phyloP scores from a whole-genome alignment of 1,140 invertebrate species.

The Drosophila azteca region DNA sequence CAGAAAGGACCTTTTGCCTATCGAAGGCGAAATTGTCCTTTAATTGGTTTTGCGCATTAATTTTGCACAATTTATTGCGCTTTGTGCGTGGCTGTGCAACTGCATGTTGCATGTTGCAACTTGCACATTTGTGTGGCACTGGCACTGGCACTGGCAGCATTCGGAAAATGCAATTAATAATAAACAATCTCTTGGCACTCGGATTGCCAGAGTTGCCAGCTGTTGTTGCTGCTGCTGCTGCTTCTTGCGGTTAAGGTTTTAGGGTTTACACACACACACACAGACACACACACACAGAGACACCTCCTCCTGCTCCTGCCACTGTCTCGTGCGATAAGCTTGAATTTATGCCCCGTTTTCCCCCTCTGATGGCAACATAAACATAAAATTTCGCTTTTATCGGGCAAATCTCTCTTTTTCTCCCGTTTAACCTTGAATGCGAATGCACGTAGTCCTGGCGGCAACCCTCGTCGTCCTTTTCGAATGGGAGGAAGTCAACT shows the following conservation, averaged over 20 bases:
- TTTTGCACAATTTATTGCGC: conserved; percentile 79
- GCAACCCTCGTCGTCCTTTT: conserved; percentile 13
- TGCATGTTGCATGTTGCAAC: background rate
- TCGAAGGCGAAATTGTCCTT: conserved; percentile 68
- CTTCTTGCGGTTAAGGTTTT: background rate
- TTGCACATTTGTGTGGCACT: conserved; percentile 7
- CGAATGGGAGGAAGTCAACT: conserved; percentile 46
- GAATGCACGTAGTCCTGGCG: conserved; percentile 55
- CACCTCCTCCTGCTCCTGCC: background rate
- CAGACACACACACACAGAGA: no score
- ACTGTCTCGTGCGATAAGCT: conserved; percentile 52
- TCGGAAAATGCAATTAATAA: conserved; percentile 71
- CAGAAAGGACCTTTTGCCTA: conserved; percentile 39
- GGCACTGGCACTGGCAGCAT: conserved; percentile 31
- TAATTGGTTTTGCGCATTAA: conserved; percentile 79
- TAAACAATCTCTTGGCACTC: conserved; percentile 65
- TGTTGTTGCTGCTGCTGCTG: no score
- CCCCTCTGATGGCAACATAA: conserved; percentile 21
- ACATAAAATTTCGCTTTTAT: conserved; percentile 48
- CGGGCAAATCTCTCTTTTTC: conserved; percentile 50
- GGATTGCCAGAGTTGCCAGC: conserved; percentile 32
- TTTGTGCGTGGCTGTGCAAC: conserved; percentile 33
- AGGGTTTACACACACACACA: no score
- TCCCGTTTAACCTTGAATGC: conserved; percentile 79
- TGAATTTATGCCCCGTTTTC: conserved; percentile 35